phyloP scores from a whole-genome alignment of 2,888 invertebrate species.

The Tipula confusa region DNA sequence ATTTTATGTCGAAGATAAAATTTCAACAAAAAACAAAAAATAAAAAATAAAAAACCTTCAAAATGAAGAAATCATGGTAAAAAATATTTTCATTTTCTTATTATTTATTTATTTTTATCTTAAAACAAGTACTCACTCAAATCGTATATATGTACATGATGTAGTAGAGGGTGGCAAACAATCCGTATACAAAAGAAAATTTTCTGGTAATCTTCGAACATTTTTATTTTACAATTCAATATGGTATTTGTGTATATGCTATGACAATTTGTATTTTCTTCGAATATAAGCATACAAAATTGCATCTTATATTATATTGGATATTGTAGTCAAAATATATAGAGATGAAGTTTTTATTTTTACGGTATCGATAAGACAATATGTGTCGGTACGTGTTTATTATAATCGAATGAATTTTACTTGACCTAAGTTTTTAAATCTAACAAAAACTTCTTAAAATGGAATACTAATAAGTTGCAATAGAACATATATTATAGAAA shows the following conservation, averaged over 20 bases:
- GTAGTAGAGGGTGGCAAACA: background rate
- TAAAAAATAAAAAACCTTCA: background rate
- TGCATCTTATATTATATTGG: too few species aligned
- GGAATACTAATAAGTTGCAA: too few species aligned
- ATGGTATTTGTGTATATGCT: background rate
- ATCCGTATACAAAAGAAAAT: background rate
- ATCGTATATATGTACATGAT: background rate
- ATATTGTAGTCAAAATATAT: too few species aligned
- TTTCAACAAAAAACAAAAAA: background rate
- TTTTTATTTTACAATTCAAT: background rate
- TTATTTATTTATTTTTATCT: slow-evolving; percentile 25
- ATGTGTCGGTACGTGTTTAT: too few species aligned
- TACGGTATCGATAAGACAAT: too few species aligned
- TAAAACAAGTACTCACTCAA: background rate
- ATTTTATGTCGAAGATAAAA: background rate
- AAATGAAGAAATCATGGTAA: slow-evolving; percentile 9
- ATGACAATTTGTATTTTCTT: background rate
- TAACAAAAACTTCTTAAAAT: too few species aligned
- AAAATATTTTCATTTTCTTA: background rate
- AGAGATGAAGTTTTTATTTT: too few species aligned
- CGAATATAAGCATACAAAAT: background rate
- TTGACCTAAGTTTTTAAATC: too few species aligned
- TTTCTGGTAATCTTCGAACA: background rate
- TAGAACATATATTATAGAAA: too few species aligned
- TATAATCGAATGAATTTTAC: too few species aligned